These are phyloP conservation scores for Latrodectus hesperus DNA, from an alignment of 2,888 invertebrate genomes.

Conservation along the genomic window DNA sequence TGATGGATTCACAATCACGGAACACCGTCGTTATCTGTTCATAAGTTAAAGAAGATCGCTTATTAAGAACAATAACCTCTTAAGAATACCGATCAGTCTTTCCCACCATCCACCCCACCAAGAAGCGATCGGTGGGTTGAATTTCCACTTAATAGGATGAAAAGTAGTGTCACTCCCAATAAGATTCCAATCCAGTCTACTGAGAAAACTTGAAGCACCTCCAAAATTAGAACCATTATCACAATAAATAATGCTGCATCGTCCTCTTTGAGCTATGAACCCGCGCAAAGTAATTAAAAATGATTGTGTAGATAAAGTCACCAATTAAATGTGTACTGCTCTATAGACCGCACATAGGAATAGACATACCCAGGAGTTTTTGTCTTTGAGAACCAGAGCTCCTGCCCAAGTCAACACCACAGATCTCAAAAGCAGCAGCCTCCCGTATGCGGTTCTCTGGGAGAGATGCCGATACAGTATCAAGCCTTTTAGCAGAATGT, in stretches of 20 bases:
- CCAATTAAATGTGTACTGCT: no score
- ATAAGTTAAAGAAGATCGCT: constrained; percentile 7
- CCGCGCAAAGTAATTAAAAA: neutral
- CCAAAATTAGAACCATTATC: neutral
- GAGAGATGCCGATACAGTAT: no score
- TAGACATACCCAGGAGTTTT: neutral
- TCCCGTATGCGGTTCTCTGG: no score
- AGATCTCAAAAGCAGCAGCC: no score
- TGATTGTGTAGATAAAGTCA: no score
- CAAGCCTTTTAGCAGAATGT: no score
- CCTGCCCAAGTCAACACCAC: no score
- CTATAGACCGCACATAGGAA: neutral
- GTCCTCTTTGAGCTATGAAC: neutral
- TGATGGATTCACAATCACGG: no score
- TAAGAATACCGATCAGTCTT: no score
- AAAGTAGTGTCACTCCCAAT: constrained; percentile 11
- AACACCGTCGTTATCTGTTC: neutral
- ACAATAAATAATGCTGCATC: constrained; percentile 2
- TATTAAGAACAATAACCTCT: neutral
- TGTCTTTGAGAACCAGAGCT: neutral
- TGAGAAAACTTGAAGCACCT: constrained; percentile 7
- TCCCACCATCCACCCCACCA: no score
- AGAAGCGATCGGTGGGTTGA: constrained; percentile 9
- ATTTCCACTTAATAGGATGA: neutral
- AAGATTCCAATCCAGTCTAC: neutral